Evolutionary conservation across 2,888 invertebrate genomes (phyloP).

Genomic region (Harmothoe impar): DNA sequence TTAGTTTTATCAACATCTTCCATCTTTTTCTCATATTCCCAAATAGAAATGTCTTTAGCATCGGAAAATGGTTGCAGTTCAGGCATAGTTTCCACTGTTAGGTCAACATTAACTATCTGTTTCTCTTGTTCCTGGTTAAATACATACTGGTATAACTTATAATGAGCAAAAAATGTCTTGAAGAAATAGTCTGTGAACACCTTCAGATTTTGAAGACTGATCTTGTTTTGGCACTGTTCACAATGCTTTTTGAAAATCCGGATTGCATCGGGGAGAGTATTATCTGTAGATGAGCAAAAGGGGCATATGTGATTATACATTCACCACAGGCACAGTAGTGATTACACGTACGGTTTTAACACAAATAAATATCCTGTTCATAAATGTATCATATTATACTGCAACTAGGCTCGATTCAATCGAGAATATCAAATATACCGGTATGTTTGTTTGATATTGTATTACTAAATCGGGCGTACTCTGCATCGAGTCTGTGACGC

Average conservation of each 20-base stretch:
- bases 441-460: no score
- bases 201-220: conserved; percentile 76
- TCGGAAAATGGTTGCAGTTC: conserved; percentile 70
- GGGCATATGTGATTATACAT: no score
- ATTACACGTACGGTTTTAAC: no score
- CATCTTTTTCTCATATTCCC: conserved; percentile 77
- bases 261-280: conserved; percentile 74
- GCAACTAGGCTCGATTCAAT: no score
- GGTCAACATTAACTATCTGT: conserved; percentile 69
- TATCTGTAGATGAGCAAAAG: conserved; percentile 66
- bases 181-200: conserved; percentile 77
- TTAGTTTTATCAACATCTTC: conserved; percentile 74
- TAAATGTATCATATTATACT: no score
- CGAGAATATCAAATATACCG: no score
- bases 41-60: conserved; percentile 73
- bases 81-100: conserved; percentile 72
- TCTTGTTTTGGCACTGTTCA: conserved; percentile 66
- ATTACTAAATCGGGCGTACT: no score
- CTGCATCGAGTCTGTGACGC: no score
- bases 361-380: no score
- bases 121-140: conserved; percentile 73
- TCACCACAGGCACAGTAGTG: no score
- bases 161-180: conserved; percentile 77
- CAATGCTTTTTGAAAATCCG: conserved; percentile 72
- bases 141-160: conserved; percentile 78